phyloP scores from a whole-genome alignment of 2,113 vertebrate species.

The Acrocephalus arundinaceus region DNA sequence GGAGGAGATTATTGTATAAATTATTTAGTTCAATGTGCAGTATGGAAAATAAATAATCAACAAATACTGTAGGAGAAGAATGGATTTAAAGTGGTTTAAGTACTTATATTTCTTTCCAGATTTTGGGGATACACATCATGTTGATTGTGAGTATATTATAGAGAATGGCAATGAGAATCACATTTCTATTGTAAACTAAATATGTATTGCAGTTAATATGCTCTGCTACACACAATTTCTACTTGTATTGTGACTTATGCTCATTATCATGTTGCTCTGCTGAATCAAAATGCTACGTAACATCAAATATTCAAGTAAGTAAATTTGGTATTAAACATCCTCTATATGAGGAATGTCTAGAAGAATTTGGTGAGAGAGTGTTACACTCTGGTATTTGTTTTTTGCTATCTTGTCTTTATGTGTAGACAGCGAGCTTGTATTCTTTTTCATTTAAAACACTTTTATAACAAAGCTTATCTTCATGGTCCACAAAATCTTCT shows the following conservation, averaged over 20 bases:
- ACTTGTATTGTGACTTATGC: neutral
- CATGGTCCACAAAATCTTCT: neutral
- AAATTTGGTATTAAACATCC: neutral
- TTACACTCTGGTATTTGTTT: neutral
- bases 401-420: neutral
- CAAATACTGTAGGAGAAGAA: neutral
- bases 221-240: neutral
- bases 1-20: neutral
- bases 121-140: neutral
- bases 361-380: neutral
- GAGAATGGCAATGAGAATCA: neutral
- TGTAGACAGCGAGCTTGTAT: neutral
- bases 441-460: neutral
- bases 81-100: neutral
- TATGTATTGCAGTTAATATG: neutral
- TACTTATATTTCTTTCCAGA: neutral
- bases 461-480: neutral
- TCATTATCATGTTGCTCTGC: neutral
- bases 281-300: neutral
- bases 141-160: neutral
- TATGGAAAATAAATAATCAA: neutral
- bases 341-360: neutral
- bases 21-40: neutral
- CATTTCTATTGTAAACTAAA: neutral
- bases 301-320: neutral